Base-by-base conservation (phyloP, 2,113 vertebrate genomes). In the Melanerpes aurifrons region DNA sequence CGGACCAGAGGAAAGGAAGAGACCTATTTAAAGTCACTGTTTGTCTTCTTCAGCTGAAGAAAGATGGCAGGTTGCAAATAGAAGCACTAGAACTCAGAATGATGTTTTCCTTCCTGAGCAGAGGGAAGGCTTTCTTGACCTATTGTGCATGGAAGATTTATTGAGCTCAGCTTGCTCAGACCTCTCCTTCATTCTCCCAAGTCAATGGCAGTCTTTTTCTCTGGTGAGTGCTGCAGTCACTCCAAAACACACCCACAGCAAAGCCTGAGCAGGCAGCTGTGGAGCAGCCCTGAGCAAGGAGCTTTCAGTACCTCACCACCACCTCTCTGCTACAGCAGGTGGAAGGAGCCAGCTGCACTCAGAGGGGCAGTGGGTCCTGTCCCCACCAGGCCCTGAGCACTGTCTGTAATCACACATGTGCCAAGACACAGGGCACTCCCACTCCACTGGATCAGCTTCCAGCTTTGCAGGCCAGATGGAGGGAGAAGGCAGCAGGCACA, bases 31-130 rank as follows among this genome's bases (percentile, higher is more conserved):
- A 94, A 93, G 93, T 91, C 72, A 58, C 82, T 82, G 53, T 79
- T 92, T 94, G 87, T 82, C 84, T 74, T 83, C 85, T 89, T 79
- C 73, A 93, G 61, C 62, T 89, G 79, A 92, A 94, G 92, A 95
- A 96, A 93, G 91, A 95, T 94, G 59, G 78, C 66, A 50, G 26
- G 76, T 86, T 94, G 81, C 85, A 96, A 96, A 96, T 91, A 94
- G 95, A 94, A 95, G 74, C 73, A 71, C 69, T 81, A 75, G 87
- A 95, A 91, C 91, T 92, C 86, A 94, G 94, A 94, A 86, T 96
- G 91, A 96, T 95, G 57, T 62, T 92, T 94, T 94, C 91, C 93
- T 96, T 96, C 94, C 95, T 90, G 85, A 74, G 61, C 22, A 80
- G 43, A 73, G 20, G 58, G 56, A 71, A 80, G 20, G 43, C 24